Base-by-base conservation (phyloP, 2,113 vertebrate genomes). In the Tricholaema leucomelas region DNA sequence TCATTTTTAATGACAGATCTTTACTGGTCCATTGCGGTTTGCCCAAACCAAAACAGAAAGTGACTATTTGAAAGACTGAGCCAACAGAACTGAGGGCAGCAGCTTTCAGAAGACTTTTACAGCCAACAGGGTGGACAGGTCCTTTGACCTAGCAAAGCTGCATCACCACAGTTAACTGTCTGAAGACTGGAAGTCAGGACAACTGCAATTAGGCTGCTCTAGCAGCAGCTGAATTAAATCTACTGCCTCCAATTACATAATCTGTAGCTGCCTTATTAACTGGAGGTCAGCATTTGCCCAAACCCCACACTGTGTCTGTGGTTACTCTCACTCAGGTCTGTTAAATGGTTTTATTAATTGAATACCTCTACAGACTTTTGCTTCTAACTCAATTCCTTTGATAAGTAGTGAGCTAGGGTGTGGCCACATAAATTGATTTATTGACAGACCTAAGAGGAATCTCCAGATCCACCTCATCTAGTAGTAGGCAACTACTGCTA, bases 11-110 rank as follows among this genome's bases (percentile, higher is more conserved):
- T 35, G 35, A 24, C 61, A 87, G 59, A 72, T 66, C 63, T 87
- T 92, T 76, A 64, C 89, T 92, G 72, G 52, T 80, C 56, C 31
- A 16, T 18, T 55, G 73, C 24, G 31, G 16, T 66, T 87, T 75
- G n/a, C 23, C 40, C 28, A 24, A 31, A 80, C 40, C 25, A 20
- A 84, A 81, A n/a, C 0, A 65, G 31, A 65, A 28, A n/a, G 23
- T 3, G 36, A 75, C 16, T 64, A 25, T 35, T 7, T 58, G 70
- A 61, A 69, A 83, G 17, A 30, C 19, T 16, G 25, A 20, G 44
- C 15, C 36, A n/a, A 36, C 9, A 59, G 79, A 66, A 87, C 2
- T 25, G 14, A 84, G 28, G 25, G 20, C 31, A 85, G 25, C 12
- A 33, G 23, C 36, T 87, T 56, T 52, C 46, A 70, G 67, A 48